Percentiles rank a stretch among this genome's conserved stretches.
These are phyloP conservation scores for Brassicogethes aeneus DNA, from an alignment of 2,888 invertebrate genomes.

Conservation along the genomic window DNA sequence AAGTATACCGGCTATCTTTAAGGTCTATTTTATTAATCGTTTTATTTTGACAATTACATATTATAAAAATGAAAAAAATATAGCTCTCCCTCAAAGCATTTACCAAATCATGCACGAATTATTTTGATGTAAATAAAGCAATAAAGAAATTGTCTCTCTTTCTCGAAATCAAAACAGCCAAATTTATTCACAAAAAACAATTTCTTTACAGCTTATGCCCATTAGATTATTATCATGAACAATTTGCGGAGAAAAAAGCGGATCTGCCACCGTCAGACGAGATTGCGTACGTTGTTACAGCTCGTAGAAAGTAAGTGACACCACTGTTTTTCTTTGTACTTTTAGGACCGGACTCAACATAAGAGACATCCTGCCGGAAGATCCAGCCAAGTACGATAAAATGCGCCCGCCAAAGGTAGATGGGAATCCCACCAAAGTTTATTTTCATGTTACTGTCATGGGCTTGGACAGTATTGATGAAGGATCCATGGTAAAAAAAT, in stretches of 20 bases:
- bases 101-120: no score
- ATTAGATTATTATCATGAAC: constrained; percentile 29
- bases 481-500: constrained; percentile 79
- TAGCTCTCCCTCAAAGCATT: no score
- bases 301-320: background rate
- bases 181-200: constrained; percentile 1
- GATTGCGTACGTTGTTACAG: constrained; percentile 21
- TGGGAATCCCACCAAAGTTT: constrained; percentile 78
- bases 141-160: background rate
- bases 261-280: constrained; percentile 24
- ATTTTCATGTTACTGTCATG: constrained; percentile 91
- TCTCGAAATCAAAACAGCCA: background rate
- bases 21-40: no score
- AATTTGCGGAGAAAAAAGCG: constrained; percentile 24
- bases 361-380: constrained; percentile 77
- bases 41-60: no score
- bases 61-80: no score
- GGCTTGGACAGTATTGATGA: constrained; percentile 93
- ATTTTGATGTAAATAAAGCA: background rate
- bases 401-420: constrained; percentile 89
- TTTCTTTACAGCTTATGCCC: constrained; percentile 28
- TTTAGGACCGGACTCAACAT: constrained; percentile 67
- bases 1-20: no score
- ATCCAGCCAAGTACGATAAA: constrained; percentile 82
- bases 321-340: constrained; percentile 16